Base-by-base conservation (phyloP, 2,797 vertebrate genomes). In the Sebastes nivosus region DNA sequence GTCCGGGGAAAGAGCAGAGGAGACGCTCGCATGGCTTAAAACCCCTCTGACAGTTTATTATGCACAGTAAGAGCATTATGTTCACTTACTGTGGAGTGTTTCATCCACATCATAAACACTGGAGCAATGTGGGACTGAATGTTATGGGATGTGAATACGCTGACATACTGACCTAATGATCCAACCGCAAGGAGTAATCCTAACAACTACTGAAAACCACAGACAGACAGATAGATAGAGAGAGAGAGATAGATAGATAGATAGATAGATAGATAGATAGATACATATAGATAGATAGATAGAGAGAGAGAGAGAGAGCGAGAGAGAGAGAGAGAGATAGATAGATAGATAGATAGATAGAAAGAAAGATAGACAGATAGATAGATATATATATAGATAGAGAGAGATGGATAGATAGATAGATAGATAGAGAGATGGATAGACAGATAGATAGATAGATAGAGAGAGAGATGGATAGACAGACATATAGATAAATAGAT, bases 91-190 rank as follows among this genome's bases (percentile, higher is more conserved):
- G 36, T 29, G 29, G 9, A 6, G 29, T 12, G 25, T 81, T 67
- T 65, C 34, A 75, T 72, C 42, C 55, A 5, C 3, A 78, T 2
- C 24, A 20, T 58, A 77, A 77, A 82, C 75, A 84, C 58, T 52
- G 54, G 29, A 20, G 69, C 32, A 16, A 61, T 18, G 64, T 72
- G 58, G 25, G 32, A 55, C 68, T 52, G 34, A 32, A 29, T 16
- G 30, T 52, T 32, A 30, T 58, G 27, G 70, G 60, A 71, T 78
- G 75, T 55, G 75, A 81, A 81, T 42, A 78, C 9, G 0, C 67
- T 67, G 68, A 77, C 82, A 79, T 14, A 65, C 60, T 84, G 79
- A 82, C 86, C 70, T 8, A 38, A 50, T 36, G 58, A 68, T 38
- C 13, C 36, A 10, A 13, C 8, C 5, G 14, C 6, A 8, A 20